Conservation (phyloP, 1,140 invertebrate species). For the Leptinotarsa texana region DNA sequence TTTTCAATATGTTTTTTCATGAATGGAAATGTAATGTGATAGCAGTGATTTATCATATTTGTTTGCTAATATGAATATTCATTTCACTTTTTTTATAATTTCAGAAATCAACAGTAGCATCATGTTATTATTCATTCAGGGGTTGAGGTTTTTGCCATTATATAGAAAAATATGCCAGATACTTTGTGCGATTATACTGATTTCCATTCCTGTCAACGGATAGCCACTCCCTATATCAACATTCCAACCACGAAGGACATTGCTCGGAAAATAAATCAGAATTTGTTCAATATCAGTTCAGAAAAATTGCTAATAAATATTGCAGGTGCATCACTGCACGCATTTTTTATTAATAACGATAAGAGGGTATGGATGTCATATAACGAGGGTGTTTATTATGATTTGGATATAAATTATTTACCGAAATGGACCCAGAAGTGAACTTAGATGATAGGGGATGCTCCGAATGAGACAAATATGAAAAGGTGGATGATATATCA, state of each 20-base stretch:
- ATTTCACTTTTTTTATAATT: too few species aligned
- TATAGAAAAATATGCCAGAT: too few species aligned
- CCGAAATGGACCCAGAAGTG: constrained; percentile 16
- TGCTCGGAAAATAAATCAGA: constrained; percentile 36
- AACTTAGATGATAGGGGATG: constrained; percentile 12
- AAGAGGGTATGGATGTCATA: neutral
- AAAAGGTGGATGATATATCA: constrained; percentile 14
- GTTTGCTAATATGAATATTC: too few species aligned
- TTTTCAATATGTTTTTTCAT: too few species aligned
- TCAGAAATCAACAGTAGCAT: too few species aligned
- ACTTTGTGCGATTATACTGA: too few species aligned
- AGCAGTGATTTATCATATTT: too few species aligned
- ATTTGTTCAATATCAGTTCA: constrained; percentile 38
- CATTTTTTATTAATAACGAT: constrained; percentile 34
- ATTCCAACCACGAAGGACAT: constrained; percentile 21
- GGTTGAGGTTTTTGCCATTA: too few species aligned
- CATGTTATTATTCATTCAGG: too few species aligned
- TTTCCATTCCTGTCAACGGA: neutral
- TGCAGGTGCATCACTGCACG: constrained; percentile 32
- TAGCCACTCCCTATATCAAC: constrained; percentile 29
- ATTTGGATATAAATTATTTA: constrained; percentile 25
- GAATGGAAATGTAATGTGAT: too few species aligned
- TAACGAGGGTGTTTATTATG: constrained; percentile 26
- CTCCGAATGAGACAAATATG: constrained; percentile 15
- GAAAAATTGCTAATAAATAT: constrained; percentile 40